These are phyloP conservation scores for Zaprionus africanus DNA, from an alignment of 1,140 invertebrate genomes.

Conservation along the genomic window DNA sequence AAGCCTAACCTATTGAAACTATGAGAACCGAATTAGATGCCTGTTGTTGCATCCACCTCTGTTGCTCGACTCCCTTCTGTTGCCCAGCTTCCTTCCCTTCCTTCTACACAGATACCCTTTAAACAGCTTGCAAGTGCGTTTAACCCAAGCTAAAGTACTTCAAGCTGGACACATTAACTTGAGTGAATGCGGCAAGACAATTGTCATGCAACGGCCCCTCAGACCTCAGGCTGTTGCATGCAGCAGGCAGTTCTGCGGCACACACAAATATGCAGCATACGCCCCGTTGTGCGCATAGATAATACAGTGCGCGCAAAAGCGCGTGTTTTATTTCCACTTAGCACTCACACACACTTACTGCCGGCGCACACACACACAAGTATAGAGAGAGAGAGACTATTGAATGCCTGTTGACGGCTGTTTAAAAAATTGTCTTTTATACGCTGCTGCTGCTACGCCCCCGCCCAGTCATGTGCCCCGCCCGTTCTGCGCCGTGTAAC, in stretches of 20 bases:
- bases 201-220: constrained; percentile 2
- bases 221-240: neutral
- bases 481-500: neutral
- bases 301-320: constrained; percentile 77
- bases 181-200: constrained; percentile 8
- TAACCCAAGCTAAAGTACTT: neutral
- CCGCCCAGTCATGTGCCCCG: neutral
- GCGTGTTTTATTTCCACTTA: constrained; percentile 83
- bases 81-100: no score
- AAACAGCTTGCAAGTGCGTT: neutral
- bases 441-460: constrained; percentile 20
- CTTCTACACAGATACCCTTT: neutral
- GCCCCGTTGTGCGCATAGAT: constrained; percentile 59
- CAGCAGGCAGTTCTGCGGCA: neutral
- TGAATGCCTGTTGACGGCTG: constrained; percentile 80
- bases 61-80: no score
- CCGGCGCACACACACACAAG: constrained; percentile 17
- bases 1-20: neutral
- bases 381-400: constrained; percentile 36
- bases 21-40: neutral
- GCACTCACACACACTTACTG: constrained; percentile 59
- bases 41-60: no score
- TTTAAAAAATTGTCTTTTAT: constrained; percentile 52
- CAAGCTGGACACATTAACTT: constrained; percentile 5
- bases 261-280: constrained; percentile 67